phyloP scores from a whole-genome alignment of 2,888 invertebrate species.

The Cerastoderma edule region DNA sequence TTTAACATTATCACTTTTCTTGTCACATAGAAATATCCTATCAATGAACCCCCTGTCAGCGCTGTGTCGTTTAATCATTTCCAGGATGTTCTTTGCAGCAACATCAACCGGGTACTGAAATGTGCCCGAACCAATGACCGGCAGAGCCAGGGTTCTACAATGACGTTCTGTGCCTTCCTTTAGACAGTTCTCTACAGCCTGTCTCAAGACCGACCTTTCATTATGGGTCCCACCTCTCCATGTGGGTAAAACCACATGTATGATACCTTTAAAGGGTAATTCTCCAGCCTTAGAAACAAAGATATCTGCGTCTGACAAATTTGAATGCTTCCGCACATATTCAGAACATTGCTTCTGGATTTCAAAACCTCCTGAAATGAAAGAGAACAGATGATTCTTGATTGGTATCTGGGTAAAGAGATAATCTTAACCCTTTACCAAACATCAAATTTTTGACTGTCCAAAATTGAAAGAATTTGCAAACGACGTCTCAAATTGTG shows the following conservation, averaged over 20 bases:
- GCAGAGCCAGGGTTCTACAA: constrained; percentile 22
- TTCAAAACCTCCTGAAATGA: constrained; percentile 28
- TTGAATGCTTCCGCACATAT: constrained; percentile 35
- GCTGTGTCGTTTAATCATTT: background rate
- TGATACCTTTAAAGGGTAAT: constrained; percentile 52
- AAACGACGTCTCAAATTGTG: no score
- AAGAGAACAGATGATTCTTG: no score
- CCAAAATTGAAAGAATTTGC: no score
- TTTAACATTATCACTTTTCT: constrained; percentile 4
- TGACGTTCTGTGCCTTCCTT: background rate
- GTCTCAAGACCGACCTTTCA: background rate
- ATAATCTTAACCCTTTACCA: no score
- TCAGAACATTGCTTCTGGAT: constrained; percentile 31
- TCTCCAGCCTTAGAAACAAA: constrained; percentile 50
- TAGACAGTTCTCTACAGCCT: constrained; percentile 21
- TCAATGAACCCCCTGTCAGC: background rate
- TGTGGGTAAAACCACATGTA: constrained; percentile 62
- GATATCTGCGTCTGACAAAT: constrained; percentile 45
- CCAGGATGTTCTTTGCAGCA: constrained; percentile 14
- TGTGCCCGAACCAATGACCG: constrained; percentile 18
- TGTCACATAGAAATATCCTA: constrained; percentile 5
- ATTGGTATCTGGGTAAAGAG: no score
- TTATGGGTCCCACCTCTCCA: constrained; percentile 41
- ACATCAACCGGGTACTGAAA: constrained; percentile 21
- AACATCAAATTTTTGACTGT: no score